These are phyloP conservation scores for Scaptomyza tumidula DNA, from an alignment of 2,888 invertebrate species.

Conservation along the genomic window DNA sequence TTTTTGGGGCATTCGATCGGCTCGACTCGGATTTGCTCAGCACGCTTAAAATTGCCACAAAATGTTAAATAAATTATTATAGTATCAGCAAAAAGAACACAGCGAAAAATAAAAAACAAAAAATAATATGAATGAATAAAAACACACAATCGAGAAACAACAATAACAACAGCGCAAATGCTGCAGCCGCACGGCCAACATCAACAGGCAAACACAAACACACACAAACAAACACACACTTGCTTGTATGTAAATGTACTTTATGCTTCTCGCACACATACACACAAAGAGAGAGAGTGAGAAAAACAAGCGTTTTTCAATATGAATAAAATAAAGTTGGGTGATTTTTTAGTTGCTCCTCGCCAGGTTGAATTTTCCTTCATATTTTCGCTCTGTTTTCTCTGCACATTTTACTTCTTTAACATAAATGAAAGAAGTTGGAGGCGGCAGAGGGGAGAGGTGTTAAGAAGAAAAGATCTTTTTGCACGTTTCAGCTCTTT, in stretches of 20 bases:
- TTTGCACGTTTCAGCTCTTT: slow-evolving; percentile 42
- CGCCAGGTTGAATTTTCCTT: slow-evolving; percentile 12
- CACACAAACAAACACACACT: neutral
- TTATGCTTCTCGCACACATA: slow-evolving; percentile 13
- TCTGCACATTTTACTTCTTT: slow-evolving; percentile 50
- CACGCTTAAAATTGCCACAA: slow-evolving; percentile 62
- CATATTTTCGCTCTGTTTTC: slow-evolving; percentile 5
- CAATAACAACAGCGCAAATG: slow-evolving; percentile 25
- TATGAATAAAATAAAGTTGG: slow-evolving; percentile 66
- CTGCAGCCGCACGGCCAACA: slow-evolving; percentile 33
- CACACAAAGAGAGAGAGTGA: slow-evolving; percentile 6
- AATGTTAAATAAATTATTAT: slow-evolving; percentile 69
- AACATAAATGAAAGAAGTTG: slow-evolving; percentile 13
- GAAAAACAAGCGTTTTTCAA: slow-evolving; percentile 35
- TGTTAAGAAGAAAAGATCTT: slow-evolving; percentile 42
- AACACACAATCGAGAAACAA: slow-evolving; percentile 25
- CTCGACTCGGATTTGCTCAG: slow-evolving; percentile 15
- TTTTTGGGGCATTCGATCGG: neutral
- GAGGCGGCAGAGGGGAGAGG: neutral
- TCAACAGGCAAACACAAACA: slow-evolving; percentile 28
- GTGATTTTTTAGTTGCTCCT: slow-evolving; percentile 35
- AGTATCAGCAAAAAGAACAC: slow-evolving; percentile 35
- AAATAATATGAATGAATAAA: neutral
- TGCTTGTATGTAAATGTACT: neutral
- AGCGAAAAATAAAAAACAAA: no score